These are phyloP conservation scores for Panthera leo DNA, from an alignment of 2,113 vertebrate genomes.

Conservation along the genomic window DNA sequence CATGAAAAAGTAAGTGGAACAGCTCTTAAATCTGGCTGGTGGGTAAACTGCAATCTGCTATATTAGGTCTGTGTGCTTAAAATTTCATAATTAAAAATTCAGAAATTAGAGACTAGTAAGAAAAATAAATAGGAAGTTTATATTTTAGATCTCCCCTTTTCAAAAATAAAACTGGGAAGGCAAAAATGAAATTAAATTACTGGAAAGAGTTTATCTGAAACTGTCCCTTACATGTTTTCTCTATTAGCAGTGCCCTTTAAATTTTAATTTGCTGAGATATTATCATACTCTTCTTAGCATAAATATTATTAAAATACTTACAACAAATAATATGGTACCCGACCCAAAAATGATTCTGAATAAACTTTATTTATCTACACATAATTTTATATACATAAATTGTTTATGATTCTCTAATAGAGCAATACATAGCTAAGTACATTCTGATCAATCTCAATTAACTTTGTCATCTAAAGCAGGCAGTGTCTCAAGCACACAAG, in stretches of 20 bases:
- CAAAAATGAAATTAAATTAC: conserved; percentile 13
- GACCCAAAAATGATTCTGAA: not conserved
- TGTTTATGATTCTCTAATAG: not conserved
- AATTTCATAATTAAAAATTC: conserved; percentile 25
- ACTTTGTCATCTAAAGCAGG: conserved; percentile 24
- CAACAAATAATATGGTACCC: conserved; percentile 1
- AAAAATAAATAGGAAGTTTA: not conserved
- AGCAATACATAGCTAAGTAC: conserved; percentile 27
- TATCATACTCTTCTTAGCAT: not conserved
- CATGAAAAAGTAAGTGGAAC: not conserved
- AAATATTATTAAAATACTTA: conserved; percentile 50
- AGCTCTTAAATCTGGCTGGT: not conserved
- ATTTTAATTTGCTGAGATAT: conserved; percentile 36
- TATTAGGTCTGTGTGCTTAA: not conserved
- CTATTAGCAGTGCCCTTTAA: not conserved
- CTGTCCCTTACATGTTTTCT: not conserved
- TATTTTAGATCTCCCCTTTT: not conserved
- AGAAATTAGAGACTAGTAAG: not conserved
- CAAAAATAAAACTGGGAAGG: conserved; percentile 14
- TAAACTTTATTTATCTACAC: not conserved
- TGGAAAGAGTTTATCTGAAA: conserved; percentile 22
- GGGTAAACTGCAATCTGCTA: not conserved
- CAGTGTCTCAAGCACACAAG: not conserved
- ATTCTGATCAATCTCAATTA: conserved; percentile 23
- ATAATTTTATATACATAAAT: conserved; percentile 9